Percentiles rank a stretch among this genome's conserved stretches.
phyloP scores from a whole-genome alignment of 2,888 invertebrate species.

The Enchytraeus crypticus region DNA sequence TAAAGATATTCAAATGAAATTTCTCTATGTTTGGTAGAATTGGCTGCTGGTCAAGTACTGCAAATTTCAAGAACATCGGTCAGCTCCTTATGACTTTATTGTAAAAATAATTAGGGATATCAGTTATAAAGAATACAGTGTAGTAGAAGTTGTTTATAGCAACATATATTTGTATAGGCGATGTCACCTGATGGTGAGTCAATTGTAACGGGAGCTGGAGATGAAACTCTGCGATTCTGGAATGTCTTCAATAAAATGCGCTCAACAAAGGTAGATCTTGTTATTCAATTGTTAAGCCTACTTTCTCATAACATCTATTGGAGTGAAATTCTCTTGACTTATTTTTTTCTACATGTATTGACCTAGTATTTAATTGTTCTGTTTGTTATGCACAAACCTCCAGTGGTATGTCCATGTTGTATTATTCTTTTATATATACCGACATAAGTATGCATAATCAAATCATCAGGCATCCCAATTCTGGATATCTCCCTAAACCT shows the following conservation, averaged over 20 bases:
- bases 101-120: too few species aligned
- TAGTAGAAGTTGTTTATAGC: background rate
- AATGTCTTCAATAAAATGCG: constrained; percentile 96
- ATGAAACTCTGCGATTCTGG: constrained; percentile 92
- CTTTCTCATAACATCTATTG: background rate
- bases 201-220: constrained; percentile 87
- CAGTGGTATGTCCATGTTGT: background rate
- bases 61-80: too few species aligned
- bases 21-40: too few species aligned
- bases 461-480: too few species aligned
- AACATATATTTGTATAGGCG: constrained; percentile 18
- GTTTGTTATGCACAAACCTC: background rate
- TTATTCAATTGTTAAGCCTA: too few species aligned
- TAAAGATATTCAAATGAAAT: too few species aligned
- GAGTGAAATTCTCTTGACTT: background rate
- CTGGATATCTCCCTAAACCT: too few species aligned
- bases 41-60: too few species aligned
- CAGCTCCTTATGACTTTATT: too few species aligned
- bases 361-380: background rate
- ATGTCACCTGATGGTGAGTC: constrained; percentile 86
- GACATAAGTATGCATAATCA: too few species aligned
- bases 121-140: background rate
- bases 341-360: background rate
- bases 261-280: constrained; percentile 53
- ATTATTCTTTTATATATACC: too few species aligned